Evolutionary conservation across 1,140 invertebrate species (phyloP).

Genomic region (Telenomus remus): DNA sequence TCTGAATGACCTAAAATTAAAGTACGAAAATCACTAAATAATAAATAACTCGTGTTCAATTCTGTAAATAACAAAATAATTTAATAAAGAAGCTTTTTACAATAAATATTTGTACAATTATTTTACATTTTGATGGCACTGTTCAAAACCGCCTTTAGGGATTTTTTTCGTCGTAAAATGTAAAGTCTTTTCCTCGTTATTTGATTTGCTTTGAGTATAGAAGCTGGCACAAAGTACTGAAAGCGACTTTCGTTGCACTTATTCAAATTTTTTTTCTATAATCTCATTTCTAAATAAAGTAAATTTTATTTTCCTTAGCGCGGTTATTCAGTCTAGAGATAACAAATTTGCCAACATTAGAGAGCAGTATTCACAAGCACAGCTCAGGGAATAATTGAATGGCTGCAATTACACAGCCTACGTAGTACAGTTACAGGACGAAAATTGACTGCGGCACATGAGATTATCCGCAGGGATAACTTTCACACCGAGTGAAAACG

Average conservation of each 20-base stretch:
- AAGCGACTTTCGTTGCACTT: too few species aligned
- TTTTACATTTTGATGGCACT: conserved; percentile 21
- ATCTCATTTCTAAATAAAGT: too few species aligned
- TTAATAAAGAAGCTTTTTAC: conserved; percentile 1
- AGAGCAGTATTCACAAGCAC: too few species aligned
- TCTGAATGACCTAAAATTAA: too few species aligned
- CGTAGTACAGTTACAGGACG: neutral
- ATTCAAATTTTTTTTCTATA: too few species aligned
- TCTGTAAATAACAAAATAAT: neutral
- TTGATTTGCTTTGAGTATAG: neutral
- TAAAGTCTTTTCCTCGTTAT: neutral
- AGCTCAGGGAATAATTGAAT: too few species aligned
- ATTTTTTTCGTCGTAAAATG: neutral
- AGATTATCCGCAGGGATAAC: conserved; percentile 17
- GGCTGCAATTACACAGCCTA: too few species aligned
- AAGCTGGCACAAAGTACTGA: too few species aligned
- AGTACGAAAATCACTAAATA: neutral
- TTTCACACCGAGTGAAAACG: conserved; percentile 20
- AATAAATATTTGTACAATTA: conserved; percentile 33
- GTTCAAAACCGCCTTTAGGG: neutral
- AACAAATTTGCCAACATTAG: too few species aligned
- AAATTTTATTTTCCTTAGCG: too few species aligned
- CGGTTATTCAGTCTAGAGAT: too few species aligned
- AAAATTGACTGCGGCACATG: conserved; percentile 15
- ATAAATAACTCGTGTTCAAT: neutral